These are phyloP conservation scores for Cebus imitator DNA, from an alignment of 2,113 vertebrate genomes.

Conservation along the genomic window DNA sequence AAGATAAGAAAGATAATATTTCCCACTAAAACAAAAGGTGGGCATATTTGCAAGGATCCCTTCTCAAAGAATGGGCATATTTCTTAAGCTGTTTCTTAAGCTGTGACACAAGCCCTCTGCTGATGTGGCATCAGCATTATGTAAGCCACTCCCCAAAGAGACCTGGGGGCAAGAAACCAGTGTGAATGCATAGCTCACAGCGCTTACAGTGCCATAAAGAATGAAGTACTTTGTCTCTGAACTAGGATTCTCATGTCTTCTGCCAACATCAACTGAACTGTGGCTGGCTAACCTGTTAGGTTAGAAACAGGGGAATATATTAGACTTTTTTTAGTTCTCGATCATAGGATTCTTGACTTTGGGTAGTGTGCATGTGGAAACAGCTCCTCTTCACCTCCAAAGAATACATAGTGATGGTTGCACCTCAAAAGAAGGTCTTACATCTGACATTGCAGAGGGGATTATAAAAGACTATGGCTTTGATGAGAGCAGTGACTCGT, in stretches of 20 bases:
- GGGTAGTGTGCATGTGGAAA: background rate
- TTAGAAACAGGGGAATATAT: background rate
- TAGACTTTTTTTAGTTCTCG: background rate
- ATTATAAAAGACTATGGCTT: background rate
- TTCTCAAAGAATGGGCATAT: background rate
- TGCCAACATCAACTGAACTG: too few species aligned
- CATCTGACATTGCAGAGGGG: background rate
- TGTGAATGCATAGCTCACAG: background rate
- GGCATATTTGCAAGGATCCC: background rate
- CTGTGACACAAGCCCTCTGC: background rate
- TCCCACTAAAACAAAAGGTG: background rate
- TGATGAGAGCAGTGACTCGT: background rate
- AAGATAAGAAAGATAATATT: background rate
- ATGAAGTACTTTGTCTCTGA: background rate
- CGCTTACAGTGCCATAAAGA: rapidly evolving
- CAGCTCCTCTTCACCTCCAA: background rate
- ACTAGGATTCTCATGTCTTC: rapidly evolving
- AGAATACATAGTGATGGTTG: background rate
- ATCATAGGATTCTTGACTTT: background rate
- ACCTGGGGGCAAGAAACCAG: background rate
- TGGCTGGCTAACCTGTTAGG: background rate
- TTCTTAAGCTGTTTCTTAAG: background rate
- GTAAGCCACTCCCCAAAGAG: background rate
- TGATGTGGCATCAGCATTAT: background rate
- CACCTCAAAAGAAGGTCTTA: background rate